Percentiles rank a stretch among this genome's conserved stretches.
Evolutionary conservation across 2,113 vertebrate genomes (phyloP).

Genomic region (Rynchops niger): DNA sequence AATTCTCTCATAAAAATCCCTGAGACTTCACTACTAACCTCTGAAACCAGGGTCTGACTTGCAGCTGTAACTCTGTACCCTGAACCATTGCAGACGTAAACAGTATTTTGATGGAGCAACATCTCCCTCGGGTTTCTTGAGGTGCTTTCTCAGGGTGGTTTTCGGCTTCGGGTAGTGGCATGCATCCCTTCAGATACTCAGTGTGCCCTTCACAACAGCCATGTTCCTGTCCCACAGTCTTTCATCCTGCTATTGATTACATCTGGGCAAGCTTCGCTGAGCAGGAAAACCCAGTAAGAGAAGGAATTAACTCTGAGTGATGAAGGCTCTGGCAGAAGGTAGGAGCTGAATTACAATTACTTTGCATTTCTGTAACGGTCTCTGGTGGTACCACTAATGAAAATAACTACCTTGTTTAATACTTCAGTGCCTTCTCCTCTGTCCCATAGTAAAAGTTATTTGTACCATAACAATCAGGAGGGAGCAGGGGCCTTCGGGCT

Average conservation of each 20-base stretch:
- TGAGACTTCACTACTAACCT: background rate
- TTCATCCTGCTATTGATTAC: background rate
- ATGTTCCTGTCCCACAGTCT: background rate
- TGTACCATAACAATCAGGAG: background rate
- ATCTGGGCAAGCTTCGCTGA: background rate
- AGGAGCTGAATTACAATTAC: background rate
- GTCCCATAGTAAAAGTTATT: background rate
- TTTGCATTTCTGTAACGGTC: background rate
- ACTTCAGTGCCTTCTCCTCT: background rate
- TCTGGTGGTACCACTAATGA: background rate
- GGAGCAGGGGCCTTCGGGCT: background rate
- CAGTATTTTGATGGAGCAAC: background rate
- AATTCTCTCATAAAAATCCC: background rate
- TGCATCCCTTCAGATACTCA: background rate
- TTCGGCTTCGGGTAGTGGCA: fast-evolving
- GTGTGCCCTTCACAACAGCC: background rate
- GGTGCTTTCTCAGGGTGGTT: background rate
- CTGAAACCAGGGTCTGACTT: background rate
- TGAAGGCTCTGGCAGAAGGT: background rate
- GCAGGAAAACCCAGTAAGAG: background rate
- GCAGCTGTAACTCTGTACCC: background rate
- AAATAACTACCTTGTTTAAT: background rate
- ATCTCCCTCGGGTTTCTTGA: background rate
- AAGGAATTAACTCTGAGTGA: background rate
- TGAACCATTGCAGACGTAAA: background rate